phyloP scores from a whole-genome alignment of 2,113 vertebrate species.

The Erinaceus europaeus region DNA sequence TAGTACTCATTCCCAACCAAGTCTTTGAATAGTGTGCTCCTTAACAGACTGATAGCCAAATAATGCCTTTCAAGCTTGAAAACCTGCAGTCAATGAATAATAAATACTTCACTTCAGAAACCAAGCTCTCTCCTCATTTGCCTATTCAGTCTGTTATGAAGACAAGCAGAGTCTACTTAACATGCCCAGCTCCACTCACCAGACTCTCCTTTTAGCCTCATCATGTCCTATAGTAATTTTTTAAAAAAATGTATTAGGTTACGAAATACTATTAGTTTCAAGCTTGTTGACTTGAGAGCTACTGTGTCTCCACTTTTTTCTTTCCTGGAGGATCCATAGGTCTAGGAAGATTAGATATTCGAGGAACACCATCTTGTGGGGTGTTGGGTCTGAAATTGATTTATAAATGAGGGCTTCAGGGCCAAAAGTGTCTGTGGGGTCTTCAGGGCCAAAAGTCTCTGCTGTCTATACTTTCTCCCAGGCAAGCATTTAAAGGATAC shows the following conservation, averaged over 20 bases:
- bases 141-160: not conserved
- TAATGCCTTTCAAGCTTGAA: not conserved
- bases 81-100: not conserved
- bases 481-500: not conserved
- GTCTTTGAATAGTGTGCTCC: not conserved
- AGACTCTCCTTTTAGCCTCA: not conserved
- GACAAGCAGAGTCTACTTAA: too few relatives aligned
- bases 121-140: not conserved
- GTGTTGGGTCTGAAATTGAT: not conserved
- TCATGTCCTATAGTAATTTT: not conserved
- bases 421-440: not conserved
- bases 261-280: not conserved
- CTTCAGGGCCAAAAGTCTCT: too few relatives aligned
- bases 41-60: not conserved
- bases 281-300: not conserved
- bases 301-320: not conserved
- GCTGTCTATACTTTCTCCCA: not conserved
- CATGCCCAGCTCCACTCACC: rapidly evolving
- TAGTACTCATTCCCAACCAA: not conserved
- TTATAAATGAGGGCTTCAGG: not conserved
- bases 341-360: not conserved
- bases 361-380: not conserved
- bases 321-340: not conserved
- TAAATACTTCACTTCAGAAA: not conserved
- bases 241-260: too few relatives aligned